phyloP scores from a whole-genome alignment of 2,888 invertebrate genomes.

The Rhodophaea formosa region DNA sequence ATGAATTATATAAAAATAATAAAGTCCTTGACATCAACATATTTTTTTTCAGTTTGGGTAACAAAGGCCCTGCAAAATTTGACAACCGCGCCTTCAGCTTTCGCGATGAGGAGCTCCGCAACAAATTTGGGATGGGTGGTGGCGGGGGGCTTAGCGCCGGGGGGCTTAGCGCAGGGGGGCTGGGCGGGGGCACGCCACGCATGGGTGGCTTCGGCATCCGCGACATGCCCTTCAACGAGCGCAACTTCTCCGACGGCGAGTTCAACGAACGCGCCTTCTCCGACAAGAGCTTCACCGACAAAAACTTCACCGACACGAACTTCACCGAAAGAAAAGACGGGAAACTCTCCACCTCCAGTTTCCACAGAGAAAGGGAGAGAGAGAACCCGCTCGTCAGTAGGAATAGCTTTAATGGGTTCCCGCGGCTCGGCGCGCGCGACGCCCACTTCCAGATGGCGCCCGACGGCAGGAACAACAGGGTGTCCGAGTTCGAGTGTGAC shows the following conservation, averaged over 20 bases:
- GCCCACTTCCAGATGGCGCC: constrained; percentile 69
- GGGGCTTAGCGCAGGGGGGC: constrained; percentile 47
- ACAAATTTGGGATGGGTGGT: constrained; percentile 59
- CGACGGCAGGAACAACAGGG: constrained; percentile 78
- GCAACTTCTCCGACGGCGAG: constrained; percentile 67
- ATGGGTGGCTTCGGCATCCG: constrained; percentile 78
- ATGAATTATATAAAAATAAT: no score
- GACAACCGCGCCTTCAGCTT: constrained; percentile 70
- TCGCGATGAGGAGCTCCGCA: constrained; percentile 68
- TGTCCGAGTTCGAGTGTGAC: constrained; percentile 84
- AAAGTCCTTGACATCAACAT: no score
- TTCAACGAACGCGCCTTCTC: constrained; percentile 67
- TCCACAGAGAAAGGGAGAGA: constrained; percentile 69
- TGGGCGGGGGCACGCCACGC: constrained; percentile 58
- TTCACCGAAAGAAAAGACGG: constrained; percentile 63
- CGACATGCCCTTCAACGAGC: constrained; percentile 68
- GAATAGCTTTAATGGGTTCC: constrained; percentile 76
- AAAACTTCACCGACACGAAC: constrained; percentile 52
- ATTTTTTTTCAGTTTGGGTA: constrained; percentile 52
- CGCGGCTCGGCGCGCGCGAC: constrained; percentile 65
- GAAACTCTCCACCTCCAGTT: constrained; percentile 73
- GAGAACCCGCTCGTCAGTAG: constrained; percentile 74
- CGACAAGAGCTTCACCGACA: constrained; percentile 61
- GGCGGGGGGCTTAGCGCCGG: constrained; percentile 44
- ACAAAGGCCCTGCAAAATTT: constrained; percentile 59